Percentiles rank a stretch among this genome's conserved stretches.
Evolutionary conservation across 2,113 vertebrate species (phyloP).

Genomic region (Hydrolagus affinis): DNA sequence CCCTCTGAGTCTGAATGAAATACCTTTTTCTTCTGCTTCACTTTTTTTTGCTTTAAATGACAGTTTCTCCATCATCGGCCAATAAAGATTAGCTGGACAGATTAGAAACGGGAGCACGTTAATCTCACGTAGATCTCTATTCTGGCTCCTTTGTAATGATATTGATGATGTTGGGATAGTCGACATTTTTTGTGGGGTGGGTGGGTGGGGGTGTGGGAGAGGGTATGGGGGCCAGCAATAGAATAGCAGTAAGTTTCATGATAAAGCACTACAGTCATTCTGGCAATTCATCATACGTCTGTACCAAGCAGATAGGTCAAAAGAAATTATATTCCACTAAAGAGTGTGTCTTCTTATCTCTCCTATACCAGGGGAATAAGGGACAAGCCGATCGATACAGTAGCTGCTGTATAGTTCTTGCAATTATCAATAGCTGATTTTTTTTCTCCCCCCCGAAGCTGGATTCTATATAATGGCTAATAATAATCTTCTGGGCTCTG

Average conservation of each 20-base stretch:
- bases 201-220: too few species aligned
- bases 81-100: conserved; percentile 83
- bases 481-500: conserved; percentile 77
- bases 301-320: conserved; percentile 99
- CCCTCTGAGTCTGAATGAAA: conserved; percentile 31
- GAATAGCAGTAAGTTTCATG: conserved; percentile 98
- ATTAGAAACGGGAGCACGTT: conserved; percentile 69
- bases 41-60: conserved; percentile 47
- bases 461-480: conserved; percentile 97
- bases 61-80: conserved; percentile 72
- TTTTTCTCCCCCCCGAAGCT: conserved; percentile 78
- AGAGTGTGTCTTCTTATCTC: conserved; percentile 99
- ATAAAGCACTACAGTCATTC: conserved; percentile 99
- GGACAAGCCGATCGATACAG: conserved; percentile 96
- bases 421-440: conserved; percentile 99
- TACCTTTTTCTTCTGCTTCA: conserved; percentile 36
- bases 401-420: conserved; percentile 91
- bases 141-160: conserved; percentile 93
- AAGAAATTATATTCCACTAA: conserved; percentile 99
- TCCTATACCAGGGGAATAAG: conserved; percentile 88
- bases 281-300: conserved; percentile 99
- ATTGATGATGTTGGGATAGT: conserved; percentile 98
- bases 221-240: conserved; percentile 98
- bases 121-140: conserved; percentile 75
- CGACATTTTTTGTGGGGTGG: conserved; percentile 99